Conservation (phyloP, 2,888 invertebrate genomes). For the Plemyria rubiginata region DNA sequence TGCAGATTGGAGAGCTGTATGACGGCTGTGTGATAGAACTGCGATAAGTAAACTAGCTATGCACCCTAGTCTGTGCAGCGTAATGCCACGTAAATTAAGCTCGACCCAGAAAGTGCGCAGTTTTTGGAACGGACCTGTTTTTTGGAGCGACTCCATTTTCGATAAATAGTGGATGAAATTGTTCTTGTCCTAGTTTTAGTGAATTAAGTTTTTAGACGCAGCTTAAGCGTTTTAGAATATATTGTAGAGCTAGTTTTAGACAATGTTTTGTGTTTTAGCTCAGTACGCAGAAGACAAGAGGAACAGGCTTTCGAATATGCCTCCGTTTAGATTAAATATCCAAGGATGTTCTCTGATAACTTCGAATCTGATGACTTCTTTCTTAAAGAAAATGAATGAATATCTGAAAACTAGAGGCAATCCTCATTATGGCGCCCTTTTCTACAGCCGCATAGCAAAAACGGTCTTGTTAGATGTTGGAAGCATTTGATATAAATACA, state of each 20-base stretch:
- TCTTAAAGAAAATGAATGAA: no score
- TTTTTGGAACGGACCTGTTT: constrained; percentile 40
- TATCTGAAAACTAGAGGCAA: no score
- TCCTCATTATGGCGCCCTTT: no score
- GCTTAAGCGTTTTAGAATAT: constrained; percentile 17
- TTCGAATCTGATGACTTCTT: no score
- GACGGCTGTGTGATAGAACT: background rate
- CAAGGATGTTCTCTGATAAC: no score
- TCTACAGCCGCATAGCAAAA: no score
- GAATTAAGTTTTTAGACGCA: constrained; percentile 27
- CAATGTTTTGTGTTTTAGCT: background rate
- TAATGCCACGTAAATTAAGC: constrained; percentile 40
- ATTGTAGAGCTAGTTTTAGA: background rate
- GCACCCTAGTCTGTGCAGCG: constrained; percentile 18
- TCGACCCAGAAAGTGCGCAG: constrained; percentile 37
- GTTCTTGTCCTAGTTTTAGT: constrained; percentile 36
- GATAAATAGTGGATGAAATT: constrained; percentile 40
- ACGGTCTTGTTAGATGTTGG: no score
- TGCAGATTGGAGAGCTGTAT: no score
- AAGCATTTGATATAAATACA: no score
- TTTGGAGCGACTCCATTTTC: constrained; percentile 41
- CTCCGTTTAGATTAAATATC: no score
- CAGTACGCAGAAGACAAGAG: no score
- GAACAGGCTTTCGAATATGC: no score
- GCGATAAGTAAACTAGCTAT: constrained; percentile 10